phyloP scores from a whole-genome alignment of 2,888 invertebrate genomes.

The Eueremaeus valkanovi region DNA sequence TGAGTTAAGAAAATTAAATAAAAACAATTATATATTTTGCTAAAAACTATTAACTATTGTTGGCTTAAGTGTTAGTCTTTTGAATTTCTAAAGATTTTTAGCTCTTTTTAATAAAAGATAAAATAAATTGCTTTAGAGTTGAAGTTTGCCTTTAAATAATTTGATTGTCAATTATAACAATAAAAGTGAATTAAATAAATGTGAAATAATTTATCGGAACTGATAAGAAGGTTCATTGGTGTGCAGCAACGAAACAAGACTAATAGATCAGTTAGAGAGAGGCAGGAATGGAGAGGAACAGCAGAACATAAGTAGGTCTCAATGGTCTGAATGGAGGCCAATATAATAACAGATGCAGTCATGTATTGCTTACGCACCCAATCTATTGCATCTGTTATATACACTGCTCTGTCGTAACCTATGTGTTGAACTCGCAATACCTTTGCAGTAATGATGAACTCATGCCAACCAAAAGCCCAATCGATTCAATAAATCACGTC shows the following conservation, averaged over 20 bases:
- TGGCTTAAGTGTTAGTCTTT: background rate
- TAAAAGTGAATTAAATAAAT: slow-evolving; percentile 35
- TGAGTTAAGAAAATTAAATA: slow-evolving; percentile 29
- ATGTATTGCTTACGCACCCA: background rate
- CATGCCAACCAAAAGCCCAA: background rate
- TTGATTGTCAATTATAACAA: slow-evolving; percentile 36
- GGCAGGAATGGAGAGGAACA: no score
- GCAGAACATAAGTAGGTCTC: slow-evolving; percentile 11
- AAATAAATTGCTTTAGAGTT: slow-evolving; percentile 18
- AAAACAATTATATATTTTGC: background rate
- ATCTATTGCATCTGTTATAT: background rate
- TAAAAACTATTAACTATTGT: background rate
- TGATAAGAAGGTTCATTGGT: slow-evolving; percentile 10
- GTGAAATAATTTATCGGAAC: slow-evolving; percentile 30
- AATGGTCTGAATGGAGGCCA: slow-evolving; percentile 26
- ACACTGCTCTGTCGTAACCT: no score
- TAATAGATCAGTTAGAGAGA: slow-evolving; percentile 31
- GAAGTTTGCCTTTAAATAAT: slow-evolving; percentile 32
- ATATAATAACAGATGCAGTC: background rate
- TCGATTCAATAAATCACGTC: slow-evolving; percentile 30
- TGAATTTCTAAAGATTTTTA: slow-evolving; percentile 1
- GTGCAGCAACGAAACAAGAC: background rate
- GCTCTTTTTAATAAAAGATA: slow-evolving; percentile 8
- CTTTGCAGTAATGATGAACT: background rate
- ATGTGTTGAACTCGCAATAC: slow-evolving; percentile 7